Conservation (phyloP, 2,888 invertebrate species). For the Eremobia ochroleuca region DNA sequence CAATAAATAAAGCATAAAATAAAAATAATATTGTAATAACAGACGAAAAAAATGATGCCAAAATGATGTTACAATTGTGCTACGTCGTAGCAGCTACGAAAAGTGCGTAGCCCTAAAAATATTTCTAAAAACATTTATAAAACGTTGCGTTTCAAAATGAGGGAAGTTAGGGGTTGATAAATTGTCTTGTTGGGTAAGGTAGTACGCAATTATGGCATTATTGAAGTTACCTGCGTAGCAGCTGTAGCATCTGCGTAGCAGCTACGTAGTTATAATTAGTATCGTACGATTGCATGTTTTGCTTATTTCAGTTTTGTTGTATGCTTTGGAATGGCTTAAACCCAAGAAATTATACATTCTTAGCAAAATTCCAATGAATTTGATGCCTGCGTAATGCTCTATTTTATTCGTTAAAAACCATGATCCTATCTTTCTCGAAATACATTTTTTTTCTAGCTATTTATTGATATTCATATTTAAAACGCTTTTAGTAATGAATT, state of each 20-base stretch:
- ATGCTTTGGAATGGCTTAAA: background rate
- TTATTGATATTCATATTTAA: background rate
- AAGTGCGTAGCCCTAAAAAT: constrained; percentile 3
- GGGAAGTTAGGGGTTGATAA: background rate
- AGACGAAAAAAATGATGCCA: background rate
- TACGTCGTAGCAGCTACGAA: constrained; percentile 51
- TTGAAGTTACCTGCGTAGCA: constrained; percentile 29
- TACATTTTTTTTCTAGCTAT: background rate
- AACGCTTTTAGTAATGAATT: background rate
- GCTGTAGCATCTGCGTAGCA: constrained; percentile 45
- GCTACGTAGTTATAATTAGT: constrained; percentile 27
- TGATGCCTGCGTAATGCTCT: background rate
- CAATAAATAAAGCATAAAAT: background rate
- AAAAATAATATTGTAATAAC: background rate
- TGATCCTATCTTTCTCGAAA: background rate
- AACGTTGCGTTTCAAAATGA: background rate
- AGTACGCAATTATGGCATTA: background rate
- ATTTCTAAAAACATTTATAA: background rate
- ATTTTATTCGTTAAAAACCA: background rate
- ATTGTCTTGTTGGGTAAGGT: background rate
- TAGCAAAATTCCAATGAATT: background rate
- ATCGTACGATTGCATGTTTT: background rate
- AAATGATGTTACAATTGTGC: constrained; percentile 1
- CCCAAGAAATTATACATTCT: background rate
- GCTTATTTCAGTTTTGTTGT: background rate